Percentiles rank a stretch among this genome's conserved stretches.
Conservation (phyloP, 2,797 vertebrate genomes). For the Dendrocincla tyrannina region DNA sequence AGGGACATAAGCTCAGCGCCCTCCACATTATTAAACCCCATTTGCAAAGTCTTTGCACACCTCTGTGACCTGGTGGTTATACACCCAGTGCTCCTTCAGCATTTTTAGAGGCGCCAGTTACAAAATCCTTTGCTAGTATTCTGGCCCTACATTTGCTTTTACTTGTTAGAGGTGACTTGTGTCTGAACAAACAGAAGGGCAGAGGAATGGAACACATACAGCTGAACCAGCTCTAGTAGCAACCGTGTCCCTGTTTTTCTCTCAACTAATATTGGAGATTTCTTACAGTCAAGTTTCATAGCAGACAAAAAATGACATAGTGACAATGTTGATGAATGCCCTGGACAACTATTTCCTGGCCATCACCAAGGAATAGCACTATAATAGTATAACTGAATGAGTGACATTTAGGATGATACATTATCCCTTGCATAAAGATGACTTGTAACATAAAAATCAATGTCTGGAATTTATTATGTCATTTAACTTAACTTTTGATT, state of each 20-base stretch:
- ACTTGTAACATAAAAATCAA: conserved; percentile 39
- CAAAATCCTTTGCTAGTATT: background rate
- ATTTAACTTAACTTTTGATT: conserved; percentile 18
- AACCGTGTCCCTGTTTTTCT: background rate
- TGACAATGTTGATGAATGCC: background rate
- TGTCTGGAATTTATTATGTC: conserved; percentile 40
- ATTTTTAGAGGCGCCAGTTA: background rate
- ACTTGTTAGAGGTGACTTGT: background rate
- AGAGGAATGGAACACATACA: background rate
- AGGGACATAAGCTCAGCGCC: background rate
- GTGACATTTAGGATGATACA: conserved; percentile 18
- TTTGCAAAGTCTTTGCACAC: background rate
- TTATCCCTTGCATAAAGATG: conserved; percentile 26
- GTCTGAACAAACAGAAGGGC: background rate
- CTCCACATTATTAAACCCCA: background rate
- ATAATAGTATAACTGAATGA: background rate
- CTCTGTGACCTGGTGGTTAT: background rate
- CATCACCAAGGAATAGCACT: background rate
- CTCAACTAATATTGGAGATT: background rate
- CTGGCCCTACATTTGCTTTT: background rate
- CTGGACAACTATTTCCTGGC: background rate
- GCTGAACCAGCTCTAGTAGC: background rate
- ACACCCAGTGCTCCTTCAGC: background rate
- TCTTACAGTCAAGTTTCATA: background rate
- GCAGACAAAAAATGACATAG: background rate